phyloP scores from a whole-genome alignment of 2,113 vertebrate species.

The Chaenogobius annularis region DNA sequence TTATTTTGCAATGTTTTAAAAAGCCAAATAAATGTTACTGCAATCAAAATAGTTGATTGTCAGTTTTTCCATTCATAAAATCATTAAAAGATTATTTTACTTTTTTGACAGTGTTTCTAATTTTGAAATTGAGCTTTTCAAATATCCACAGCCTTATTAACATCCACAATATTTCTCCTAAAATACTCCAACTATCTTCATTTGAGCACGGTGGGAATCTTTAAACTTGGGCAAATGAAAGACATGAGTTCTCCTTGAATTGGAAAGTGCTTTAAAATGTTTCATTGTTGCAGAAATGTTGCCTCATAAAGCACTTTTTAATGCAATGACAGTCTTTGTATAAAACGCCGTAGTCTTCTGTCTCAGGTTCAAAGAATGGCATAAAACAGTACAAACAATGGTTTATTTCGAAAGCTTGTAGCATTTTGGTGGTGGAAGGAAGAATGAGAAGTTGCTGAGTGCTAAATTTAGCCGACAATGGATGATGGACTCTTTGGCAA shows the following conservation, averaged over 20 bases:
- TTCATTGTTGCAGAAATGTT: not conserved
- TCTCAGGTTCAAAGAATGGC: not conserved
- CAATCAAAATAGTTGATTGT: no score
- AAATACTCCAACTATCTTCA: conserved; percentile 65
- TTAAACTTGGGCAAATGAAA: conserved; percentile 26
- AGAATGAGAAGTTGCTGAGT: conserved; percentile 5
- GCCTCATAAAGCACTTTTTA: not conserved
- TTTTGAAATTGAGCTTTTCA: not conserved
- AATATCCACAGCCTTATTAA: not conserved
- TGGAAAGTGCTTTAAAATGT: conserved; percentile 18
- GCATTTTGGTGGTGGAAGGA: not conserved
- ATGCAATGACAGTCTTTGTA: not conserved
- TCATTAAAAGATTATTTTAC: no score
- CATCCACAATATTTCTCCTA: not conserved
- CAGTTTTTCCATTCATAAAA: no score
- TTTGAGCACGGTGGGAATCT: conserved; percentile 14
- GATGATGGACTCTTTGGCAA: conserved; percentile 35
- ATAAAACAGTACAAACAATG: not conserved
- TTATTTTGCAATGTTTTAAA: no score
- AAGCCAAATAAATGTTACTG: no score
- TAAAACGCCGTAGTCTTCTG: not conserved
- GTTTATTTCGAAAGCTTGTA: not conserved
- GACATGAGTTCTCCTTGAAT: conserved; percentile 27
- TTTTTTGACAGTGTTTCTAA: no score
- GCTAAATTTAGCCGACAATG: conserved; percentile 27